A percentile compares a stretch with the other conserved stretches of the same genome.
These are phyloP conservation scores for Caenorhabditis sp. DNA, from an alignment of 2,888 invertebrate genomes.

Conservation along the genomic window DNA sequence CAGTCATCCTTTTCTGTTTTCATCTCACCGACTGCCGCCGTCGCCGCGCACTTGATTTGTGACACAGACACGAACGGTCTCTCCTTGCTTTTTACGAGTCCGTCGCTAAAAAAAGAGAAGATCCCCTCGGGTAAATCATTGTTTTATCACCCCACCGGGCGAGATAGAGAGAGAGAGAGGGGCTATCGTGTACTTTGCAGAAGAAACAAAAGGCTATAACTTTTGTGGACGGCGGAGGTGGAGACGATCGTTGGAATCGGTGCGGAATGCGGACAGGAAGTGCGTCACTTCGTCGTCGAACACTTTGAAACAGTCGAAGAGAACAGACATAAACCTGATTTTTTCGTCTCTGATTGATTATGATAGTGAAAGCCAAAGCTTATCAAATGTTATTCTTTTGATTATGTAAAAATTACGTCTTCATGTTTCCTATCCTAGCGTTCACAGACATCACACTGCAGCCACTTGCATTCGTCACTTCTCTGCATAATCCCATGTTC, in stretches of 20 bases:
- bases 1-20: slow-evolving; percentile 27
- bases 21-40: slow-evolving; percentile 32
- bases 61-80: slow-evolving; percentile 39
- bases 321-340: no score
- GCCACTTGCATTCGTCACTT: no score
- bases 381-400: no score
- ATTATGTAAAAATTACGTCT: no score
- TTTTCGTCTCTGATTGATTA: no score
- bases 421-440: no score
- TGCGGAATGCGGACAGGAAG: neutral
- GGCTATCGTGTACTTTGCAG: slow-evolving; percentile 47
- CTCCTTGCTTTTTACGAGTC: slow-evolving; percentile 46
- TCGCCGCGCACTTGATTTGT: slow-evolving; percentile 43
- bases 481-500: no score
- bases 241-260: slow-evolving; percentile 12
- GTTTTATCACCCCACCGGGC: slow-evolving; percentile 54
- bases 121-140: slow-evolving; percentile 38
- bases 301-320: no score
- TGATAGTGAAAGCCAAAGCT: no score
- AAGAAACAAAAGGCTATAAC: slow-evolving; percentile 50
- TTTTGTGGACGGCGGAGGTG: slow-evolving; percentile 13
- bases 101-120: slow-evolving; percentile 22
- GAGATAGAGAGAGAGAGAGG: neutral
- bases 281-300: neutral
- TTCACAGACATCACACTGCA: no score